Conservation (phyloP, 1,140 invertebrate species). For the Polypedilum vanderplanki region DNA sequence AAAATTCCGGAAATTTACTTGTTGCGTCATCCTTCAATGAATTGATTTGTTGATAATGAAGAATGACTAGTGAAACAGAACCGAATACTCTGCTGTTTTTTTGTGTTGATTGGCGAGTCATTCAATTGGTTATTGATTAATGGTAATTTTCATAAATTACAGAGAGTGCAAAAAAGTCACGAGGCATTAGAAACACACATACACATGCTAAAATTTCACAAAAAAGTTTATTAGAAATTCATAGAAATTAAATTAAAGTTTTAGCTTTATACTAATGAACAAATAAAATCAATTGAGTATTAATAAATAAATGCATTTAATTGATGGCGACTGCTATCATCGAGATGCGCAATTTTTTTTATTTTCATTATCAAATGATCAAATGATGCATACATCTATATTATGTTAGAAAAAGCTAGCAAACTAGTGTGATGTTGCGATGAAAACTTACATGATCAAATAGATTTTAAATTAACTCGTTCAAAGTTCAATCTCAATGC, state of each 20-base stretch:
- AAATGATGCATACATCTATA: too few species aligned
- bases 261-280: too few species aligned
- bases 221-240: too few species aligned
- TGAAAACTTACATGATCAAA: not conserved
- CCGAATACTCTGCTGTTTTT: too few species aligned
- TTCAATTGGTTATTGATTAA: conserved; percentile 6
- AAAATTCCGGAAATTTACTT: too few species aligned
- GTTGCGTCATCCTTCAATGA: too few species aligned
- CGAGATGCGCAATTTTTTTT: not conserved
- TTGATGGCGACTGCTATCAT: not conserved
- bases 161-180: not conserved
- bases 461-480: conserved; percentile 4
- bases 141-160: conserved; percentile 4
- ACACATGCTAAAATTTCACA: too few species aligned
- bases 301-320: conserved; percentile 9
- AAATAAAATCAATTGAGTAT: not conserved
- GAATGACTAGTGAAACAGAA: too few species aligned
- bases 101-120: not conserved
- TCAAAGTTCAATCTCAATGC: conserved; percentile 5
- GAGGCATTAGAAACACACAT: not conserved
- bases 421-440: not conserved
- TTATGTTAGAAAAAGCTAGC: not conserved
- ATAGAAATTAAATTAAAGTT: too few species aligned
- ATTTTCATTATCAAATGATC: conserved; percentile 4
- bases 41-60: too few species aligned